Percentiles rank a stretch among this genome's conserved stretches.
phyloP scores from a whole-genome alignment of 2,888 invertebrate genomes.

The Lasioglossum vierecki region DNA sequence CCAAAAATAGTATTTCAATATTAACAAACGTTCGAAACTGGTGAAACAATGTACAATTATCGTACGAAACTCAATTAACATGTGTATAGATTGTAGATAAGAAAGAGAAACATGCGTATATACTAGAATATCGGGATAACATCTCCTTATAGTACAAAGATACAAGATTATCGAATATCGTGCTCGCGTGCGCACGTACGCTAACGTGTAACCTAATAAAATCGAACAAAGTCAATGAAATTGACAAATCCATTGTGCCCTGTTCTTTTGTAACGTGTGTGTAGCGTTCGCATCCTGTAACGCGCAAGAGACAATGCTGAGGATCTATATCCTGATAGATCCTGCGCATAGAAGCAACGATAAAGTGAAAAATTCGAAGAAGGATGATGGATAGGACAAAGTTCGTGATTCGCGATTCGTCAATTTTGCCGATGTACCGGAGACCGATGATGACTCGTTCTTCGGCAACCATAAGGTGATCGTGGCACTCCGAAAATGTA shows the following conservation, averaged over 20 bases:
- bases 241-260: conserved; percentile 28
- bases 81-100: conserved; percentile 20
- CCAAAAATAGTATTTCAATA: conserved; percentile 55
- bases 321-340: conserved; percentile 32
- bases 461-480: too few relatives aligned
- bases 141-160: conserved; percentile 48
- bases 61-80: conserved; percentile 27
- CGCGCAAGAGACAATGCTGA: conserved; percentile 16
- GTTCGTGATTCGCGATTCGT: too few relatives aligned
- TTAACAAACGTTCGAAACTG: conserved; percentile 50
- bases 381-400: too few relatives aligned
- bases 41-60: conserved; percentile 34
- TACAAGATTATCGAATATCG: conserved; percentile 35
- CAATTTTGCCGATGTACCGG: too few relatives aligned
- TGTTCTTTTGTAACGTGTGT: conserved; percentile 7
- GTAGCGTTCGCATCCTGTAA: neutral
- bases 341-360: conserved; percentile 40
- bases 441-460: too few relatives aligned
- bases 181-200: conserved; percentile 23
- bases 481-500: too few relatives aligned
- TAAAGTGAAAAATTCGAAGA: neutral
- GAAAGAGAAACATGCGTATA: conserved; percentile 35
- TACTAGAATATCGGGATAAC: conserved; percentile 33
- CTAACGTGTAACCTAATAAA: conserved; percentile 17
- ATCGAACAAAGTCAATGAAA: conserved; percentile 18